Evolutionary conservation across 2,797 vertebrate species (phyloP).

Genomic region (Tragelaphus eurycerus): DNA sequence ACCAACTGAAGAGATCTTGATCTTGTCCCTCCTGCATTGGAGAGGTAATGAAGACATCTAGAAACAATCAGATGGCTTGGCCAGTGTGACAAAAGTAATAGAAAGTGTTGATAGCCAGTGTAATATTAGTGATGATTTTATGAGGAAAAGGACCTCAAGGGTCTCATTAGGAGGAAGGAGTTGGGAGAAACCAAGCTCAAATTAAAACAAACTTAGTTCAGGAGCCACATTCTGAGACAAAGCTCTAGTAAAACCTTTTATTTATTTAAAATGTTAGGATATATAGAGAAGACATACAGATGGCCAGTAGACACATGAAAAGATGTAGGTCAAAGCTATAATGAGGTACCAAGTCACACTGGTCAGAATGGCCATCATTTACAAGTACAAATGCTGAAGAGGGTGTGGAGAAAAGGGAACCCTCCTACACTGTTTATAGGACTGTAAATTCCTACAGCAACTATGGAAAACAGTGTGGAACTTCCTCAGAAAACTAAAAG

Average conservation of each 20-base stretch:
- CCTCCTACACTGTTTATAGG: not conserved
- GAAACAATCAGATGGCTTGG: not conserved
- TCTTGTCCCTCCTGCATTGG: not conserved
- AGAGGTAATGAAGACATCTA: not conserved
- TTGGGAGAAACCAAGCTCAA: not conserved
- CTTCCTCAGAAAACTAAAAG: not conserved
- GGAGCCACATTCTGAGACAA: not conserved
- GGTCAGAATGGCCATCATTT: not conserved
- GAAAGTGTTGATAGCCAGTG: not conserved
- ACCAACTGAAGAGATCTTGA: not conserved
- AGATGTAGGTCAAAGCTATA: not conserved
- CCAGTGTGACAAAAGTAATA: not conserved
- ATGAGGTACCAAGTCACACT: not conserved
- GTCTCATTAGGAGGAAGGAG: not conserved
- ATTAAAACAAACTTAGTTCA: conserved; percentile 19
- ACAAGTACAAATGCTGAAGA: not conserved
- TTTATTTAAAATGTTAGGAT: conserved; percentile 12
- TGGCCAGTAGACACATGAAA: not conserved
- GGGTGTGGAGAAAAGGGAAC: not conserved
- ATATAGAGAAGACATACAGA: not conserved
- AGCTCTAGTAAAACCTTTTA: not conserved
- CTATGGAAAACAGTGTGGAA: not conserved
- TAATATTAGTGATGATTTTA: not conserved
- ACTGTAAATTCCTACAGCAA: not conserved
- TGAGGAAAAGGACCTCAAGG: not conserved